These are phyloP conservation scores for Aspidiotus destructor DNA, from an alignment of 2,888 invertebrate species.

Conservation along the genomic window DNA sequence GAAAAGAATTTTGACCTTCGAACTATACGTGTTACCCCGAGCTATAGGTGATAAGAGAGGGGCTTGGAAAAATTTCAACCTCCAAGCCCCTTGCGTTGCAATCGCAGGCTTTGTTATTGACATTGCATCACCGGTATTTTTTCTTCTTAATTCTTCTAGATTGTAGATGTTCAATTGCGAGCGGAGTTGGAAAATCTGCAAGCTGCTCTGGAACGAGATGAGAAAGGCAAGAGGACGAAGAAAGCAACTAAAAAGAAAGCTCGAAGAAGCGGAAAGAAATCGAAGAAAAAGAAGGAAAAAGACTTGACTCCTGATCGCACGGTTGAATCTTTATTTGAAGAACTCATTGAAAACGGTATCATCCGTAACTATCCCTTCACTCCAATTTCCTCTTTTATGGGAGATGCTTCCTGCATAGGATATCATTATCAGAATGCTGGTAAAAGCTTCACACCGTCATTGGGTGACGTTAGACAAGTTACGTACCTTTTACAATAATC, in stretches of 20 bases:
- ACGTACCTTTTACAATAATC: neutral
- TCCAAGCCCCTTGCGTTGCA: too few species aligned
- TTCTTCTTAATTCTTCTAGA: slow-evolving; percentile 36
- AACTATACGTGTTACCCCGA: too few species aligned
- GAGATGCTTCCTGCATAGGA: slow-evolving; percentile 64
- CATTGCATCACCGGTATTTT: too few species aligned
- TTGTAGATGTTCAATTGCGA: slow-evolving; percentile 42
- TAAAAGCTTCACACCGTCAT: slow-evolving; percentile 50
- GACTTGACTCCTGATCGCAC: slow-evolving; percentile 87
- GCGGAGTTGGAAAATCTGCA: slow-evolving; percentile 52
- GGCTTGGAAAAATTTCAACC: too few species aligned
- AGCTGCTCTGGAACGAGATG: slow-evolving; percentile 61
- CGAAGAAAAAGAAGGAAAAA: slow-evolving; percentile 87
- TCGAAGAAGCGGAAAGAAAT: slow-evolving; percentile 72
- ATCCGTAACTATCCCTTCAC: slow-evolving; percentile 66
- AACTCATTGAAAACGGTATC: slow-evolving; percentile 81
- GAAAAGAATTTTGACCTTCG: too few species aligned
- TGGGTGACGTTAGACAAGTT: slow-evolving; percentile 72
- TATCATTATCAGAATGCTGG: slow-evolving; percentile 48
- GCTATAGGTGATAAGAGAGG: too few species aligned
- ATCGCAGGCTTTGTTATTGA: too few species aligned
- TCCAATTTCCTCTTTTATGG: slow-evolving; percentile 60
- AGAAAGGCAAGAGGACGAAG: slow-evolving; percentile 64
- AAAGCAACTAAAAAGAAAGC: slow-evolving; percentile 62
- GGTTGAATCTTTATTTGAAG: slow-evolving; percentile 82